Base-by-base conservation (phyloP, 2,113 vertebrate species). In the Sitta europaea region DNA sequence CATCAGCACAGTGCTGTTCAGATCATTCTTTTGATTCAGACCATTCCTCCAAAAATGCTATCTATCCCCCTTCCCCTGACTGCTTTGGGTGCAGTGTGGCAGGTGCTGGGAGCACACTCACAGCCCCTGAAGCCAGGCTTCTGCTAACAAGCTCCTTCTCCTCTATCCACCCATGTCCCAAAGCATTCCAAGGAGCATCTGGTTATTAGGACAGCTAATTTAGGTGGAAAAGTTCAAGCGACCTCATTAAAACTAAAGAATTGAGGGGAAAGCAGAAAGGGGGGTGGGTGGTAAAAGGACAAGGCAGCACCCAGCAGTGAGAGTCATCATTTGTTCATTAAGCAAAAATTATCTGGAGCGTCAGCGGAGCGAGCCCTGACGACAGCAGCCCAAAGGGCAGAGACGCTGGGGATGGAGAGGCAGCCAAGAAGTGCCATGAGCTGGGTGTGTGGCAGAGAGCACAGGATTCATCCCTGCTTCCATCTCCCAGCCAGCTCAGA, bases 201-300 rank as follows among this genome's bases (percentile, higher is more conserved):
- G 47, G 35, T 94, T 96, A 95, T 80, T 63, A 96, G 78, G 88
- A 81, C 59, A 67, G 83, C 70, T 90, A 90, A 94, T 88, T 94
- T 68, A 82, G 78, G 59, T 71, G 55, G 78, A 78, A 42, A 76
- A 91, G 66, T 87, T 94, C 63, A 95, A 96, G 17, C 7, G 27
- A 82, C 75, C 86, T 84, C 86, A 84, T 91, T 93, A 93, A 89
- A 62, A 72, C 8, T 2, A 6, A 43, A 66, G 2, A 35, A 16
- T 35, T 57, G 3, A 57, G 17, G 15, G 43, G 61, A 75, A 94
- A 59, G 5, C 20, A 87, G 84, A 86, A 66, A 79, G 61, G 16
- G 27, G n/a, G n/a, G n/a, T n/a, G n/a, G n/a, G 33, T 68, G 42
- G 42, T 42, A 47, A 82, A 82, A 94, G 66, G 66, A 87, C 74